Conservation (phyloP, 2,797 vertebrate species). For the Danio albolineatus region DNA sequence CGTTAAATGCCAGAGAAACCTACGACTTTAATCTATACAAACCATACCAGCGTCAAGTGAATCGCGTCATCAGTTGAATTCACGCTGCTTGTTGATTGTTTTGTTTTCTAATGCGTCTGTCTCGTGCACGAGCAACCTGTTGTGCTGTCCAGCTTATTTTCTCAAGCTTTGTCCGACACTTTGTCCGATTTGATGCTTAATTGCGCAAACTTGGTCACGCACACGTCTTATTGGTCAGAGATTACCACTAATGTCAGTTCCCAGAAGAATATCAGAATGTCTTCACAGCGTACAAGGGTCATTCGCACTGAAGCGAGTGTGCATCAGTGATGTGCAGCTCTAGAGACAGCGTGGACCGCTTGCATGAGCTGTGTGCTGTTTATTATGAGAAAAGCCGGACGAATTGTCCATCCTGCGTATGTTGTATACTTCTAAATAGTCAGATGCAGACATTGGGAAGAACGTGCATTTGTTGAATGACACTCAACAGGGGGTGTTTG, state of each 20-base stretch:
- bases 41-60: background rate
- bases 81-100: background rate
- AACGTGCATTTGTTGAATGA: background rate
- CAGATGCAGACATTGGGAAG: background rate
- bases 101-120: background rate
- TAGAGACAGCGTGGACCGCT: background rate
- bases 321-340: background rate
- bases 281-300: background rate
- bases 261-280: background rate
- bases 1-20: background rate
- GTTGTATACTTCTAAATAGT: background rate
- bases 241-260: background rate
- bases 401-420: slow-evolving; percentile 7
- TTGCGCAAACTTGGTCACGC: background rate
- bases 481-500: background rate
- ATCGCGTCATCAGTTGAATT: no score
- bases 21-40: background rate
- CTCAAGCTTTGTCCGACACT: background rate
- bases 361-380: background rate
- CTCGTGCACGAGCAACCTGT: slow-evolving; percentile 36
- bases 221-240: background rate
- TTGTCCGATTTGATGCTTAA: background rate
- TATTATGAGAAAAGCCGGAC: background rate
- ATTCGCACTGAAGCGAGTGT: background rate
- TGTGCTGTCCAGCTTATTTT: slow-evolving; percentile 10